Base-by-base conservation (phyloP, 2,888 invertebrate species). In the Lomographa bimaculata region DNA sequence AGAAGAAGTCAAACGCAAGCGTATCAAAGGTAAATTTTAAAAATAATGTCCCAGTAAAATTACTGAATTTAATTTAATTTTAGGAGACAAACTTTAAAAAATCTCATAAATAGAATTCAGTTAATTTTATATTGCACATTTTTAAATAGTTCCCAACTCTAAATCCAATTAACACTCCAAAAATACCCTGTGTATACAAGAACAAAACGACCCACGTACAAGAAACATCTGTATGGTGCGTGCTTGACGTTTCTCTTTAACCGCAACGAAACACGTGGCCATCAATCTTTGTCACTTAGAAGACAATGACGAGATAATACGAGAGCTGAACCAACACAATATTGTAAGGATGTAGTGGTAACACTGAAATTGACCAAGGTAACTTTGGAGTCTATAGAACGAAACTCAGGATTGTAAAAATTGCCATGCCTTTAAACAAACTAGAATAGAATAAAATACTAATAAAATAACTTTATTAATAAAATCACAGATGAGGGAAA, bases 211-310 rank as follows among this genome's bases (percentile, higher is more conserved):
- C 4, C 2, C 14, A 14, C 12, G 18, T 23, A 43, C 42, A 32
- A 43, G 42, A 33, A 43, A 36, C 42, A 43, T 43, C 36, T 43
- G 42, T 43, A 14, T n/a, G 36, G 36, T 27, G 32, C 36, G 42
- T 28, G 36, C 26, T 23, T 21, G 5, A 7, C 11, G 11, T 32
- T 27, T 40, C 36, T 30, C 36, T 32, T 30, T 23, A 32, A 36
- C 36, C 36, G 32, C 42, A 7, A 7, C 14, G 21, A 18, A 20
- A 42, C 42, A 37, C 21, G 23, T 27, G 34, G 26, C 41, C 38
- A 54, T 54, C 45, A 47, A 54, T 54, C 54, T 25, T 37, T 49
- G 54, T 54, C 54, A 47, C 37, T 47, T 41, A 23, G 17, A 21
- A 30, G 21, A 43, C 41, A 43, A 37, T 37, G 36, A 43, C 36